These are phyloP conservation scores for Takifugu rubripes DNA, from an alignment of 2,797 vertebrate species.

Conservation along the genomic window DNA sequence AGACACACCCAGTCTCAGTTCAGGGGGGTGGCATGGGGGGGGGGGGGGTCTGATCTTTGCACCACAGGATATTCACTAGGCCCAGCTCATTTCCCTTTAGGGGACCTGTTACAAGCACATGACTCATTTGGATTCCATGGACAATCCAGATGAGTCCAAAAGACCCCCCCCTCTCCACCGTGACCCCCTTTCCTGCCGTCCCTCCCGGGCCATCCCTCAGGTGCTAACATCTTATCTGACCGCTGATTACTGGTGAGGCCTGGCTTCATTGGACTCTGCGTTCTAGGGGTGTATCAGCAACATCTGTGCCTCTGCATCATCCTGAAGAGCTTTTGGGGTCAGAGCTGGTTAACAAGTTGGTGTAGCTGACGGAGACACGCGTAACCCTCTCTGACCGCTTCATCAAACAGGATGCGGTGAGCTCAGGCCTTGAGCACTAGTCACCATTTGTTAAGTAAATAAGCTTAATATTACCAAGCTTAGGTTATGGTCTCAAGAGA, in stretches of 20 bases:
- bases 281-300: conserved; percentile 37
- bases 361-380: conserved; percentile 48
- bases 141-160: conserved; percentile 49
- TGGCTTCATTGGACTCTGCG: conserved; percentile 48
- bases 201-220: conserved; percentile 35
- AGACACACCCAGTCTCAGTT: conserved; percentile 36
- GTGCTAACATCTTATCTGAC: conserved; percentile 48
- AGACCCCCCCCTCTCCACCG: conserved; percentile 6
- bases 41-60: conserved; percentile 12
- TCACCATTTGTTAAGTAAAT: conserved; percentile 39
- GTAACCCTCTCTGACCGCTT: conserved; percentile 42
- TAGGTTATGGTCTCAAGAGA: conserved; percentile 46
- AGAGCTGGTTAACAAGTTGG: conserved; percentile 32
- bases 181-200: background rate
- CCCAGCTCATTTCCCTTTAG: conserved; percentile 34
- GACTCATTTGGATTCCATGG: conserved; percentile 53
- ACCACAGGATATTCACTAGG: conserved; percentile 37
- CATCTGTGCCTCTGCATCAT: conserved; percentile 47
- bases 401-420: conserved; percentile 18
- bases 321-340: conserved; percentile 30
- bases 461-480: conserved; percentile 55
- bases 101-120: conserved; percentile 67
- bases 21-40: background rate
- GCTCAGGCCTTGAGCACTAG: conserved; percentile 46
- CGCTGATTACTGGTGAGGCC: conserved; percentile 46